Evolutionary conservation across 2,113 vertebrate species (phyloP), one percentile per base, ranked within the genome.

Genomic region (Gnathonemus longibarbis): DNA sequence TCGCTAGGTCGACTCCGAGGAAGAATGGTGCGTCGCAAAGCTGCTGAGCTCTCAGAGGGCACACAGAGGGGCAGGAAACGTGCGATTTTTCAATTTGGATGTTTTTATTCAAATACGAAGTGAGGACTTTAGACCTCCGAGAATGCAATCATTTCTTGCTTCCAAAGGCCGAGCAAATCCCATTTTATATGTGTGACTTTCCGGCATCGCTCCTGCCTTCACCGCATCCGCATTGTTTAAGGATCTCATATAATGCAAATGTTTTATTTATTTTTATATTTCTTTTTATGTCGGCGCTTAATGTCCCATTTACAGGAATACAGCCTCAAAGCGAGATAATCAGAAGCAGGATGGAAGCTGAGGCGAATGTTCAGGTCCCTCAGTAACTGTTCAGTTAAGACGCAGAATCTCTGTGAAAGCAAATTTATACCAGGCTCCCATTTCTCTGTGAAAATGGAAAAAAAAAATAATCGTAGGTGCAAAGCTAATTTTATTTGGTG

Each of bases 131-230:
- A 91, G 89, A 94, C 92, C 89, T 90, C 48, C 35, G 90, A 93
- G 93, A 95, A 94, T 95, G 94, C 93, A 91, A 92, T 93, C 92
- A 94, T 95, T 95, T 95, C 93, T 93, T 95, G 94, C 95, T 95
- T 94, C 95, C 95, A 94, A 94, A 95, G 95, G 93, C 94, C 94
- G 92, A 91, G 94, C 94, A 96, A 96, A 96, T 96, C 95, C 95
- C 93, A 94, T 96, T 95, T 95, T 94, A 92, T 94, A 93, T 66
- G 90, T 92, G 92, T 90, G 89, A 95, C 94, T 96, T 94, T 94
- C 93, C 95, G 93, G 94, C 96, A 94, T 94, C 94, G 93, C 94
- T 94, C 93, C 89, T 93, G 92, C 93, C 95, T 94, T 94, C 92
- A 94, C 94, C 95, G 94, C 95, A 95, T 95, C 94, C 94, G 94